Base-by-base conservation (phyloP, 2,888 invertebrate species). In the Harpagoxenus sublaevis region DNA sequence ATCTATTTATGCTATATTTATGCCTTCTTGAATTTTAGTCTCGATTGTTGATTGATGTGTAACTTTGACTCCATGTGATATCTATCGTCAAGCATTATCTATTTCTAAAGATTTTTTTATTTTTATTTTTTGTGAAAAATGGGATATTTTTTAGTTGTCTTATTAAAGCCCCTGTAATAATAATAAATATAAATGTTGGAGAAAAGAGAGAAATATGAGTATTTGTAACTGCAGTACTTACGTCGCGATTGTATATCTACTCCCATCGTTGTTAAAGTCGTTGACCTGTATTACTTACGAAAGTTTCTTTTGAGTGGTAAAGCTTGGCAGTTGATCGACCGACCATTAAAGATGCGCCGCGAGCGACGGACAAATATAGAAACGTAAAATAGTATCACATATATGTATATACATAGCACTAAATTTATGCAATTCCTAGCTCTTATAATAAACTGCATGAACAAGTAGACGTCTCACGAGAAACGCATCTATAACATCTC, bases 201-300 rank as follows among this genome's bases (percentile, higher is more conserved):
- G 18, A 35, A 39, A 35, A 63, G 35, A 35, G 35, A 35, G 35
- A 35, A 23, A 48, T 35, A 31, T 53, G 35, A 51, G 8, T 42
- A 4, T 57, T 23, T 31, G 31, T 35, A 28, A n/a, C 15, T 42
- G 31, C 23, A 23, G 23, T 23, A 23, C 23, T 23, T 28, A 60
- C 35, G 39, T 9, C 6, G n/a, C 31, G 18, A 60, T 6, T 42
- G 48, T 39, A 42, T 60, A 60, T 9, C 35, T 60, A 39, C 39
- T 35, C 9, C 28, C 42, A 66, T 66, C 53, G 42, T 53, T 55
- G 31, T 31, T 55, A 60, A 73, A 81, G 81, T 23, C 73, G 60
- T 81, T 81, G 71, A 81, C 81, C 73, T 81, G 60, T 73, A 81
- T 42, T 73, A 78, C 78, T 78, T 68, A 60, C 73, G 73, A 81